phyloP scores from a whole-genome alignment of 1,140 invertebrate species.

The Alviniconcha marisindica region DNA sequence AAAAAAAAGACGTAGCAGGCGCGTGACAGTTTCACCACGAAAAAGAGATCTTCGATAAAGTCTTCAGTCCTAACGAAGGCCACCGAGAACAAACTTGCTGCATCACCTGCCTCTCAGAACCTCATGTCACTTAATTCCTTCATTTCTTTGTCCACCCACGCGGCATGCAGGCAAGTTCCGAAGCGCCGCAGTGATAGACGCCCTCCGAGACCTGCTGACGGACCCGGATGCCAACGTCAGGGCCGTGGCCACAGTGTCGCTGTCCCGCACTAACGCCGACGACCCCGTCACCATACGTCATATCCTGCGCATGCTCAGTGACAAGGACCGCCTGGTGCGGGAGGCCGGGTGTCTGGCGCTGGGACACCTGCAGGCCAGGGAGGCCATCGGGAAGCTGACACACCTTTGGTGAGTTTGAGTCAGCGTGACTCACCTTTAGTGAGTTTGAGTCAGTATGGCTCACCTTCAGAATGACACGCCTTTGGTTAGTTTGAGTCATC shows the following conservation, averaged over 20 bases:
- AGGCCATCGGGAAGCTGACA: slow-evolving; percentile 61
- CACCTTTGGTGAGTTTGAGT: slow-evolving; percentile 68
- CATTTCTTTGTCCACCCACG: no score
- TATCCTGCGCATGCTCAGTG: slow-evolving; percentile 58
- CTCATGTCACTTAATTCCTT: no score
- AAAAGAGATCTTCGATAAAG: no score
- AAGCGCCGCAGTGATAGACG: slow-evolving; percentile 62
- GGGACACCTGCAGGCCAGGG: slow-evolving; percentile 59
- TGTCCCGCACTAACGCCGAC: slow-evolving; percentile 57
- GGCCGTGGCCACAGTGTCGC: slow-evolving; percentile 62
- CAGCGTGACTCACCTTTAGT: no score
- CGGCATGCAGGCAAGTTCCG: slow-evolving; percentile 62
- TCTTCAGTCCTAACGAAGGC: no score
- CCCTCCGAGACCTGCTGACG: slow-evolving; percentile 59
- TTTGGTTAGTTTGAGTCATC: no score
- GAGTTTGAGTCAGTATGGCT: no score
- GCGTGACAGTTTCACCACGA: no score
- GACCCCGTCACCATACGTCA: slow-evolving; percentile 50
- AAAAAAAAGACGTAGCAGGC: no score
- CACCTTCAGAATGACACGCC: no score
- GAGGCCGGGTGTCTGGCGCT: slow-evolving; percentile 67
- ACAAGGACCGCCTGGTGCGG: slow-evolving; percentile 66
- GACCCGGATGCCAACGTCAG: slow-evolving; percentile 61
- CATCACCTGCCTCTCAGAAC: no score
- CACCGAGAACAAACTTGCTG: no score